These are phyloP conservation scores for Rostratula benghalensis DNA, from an alignment of 2,113 vertebrate species.

Conservation along the genomic window DNA sequence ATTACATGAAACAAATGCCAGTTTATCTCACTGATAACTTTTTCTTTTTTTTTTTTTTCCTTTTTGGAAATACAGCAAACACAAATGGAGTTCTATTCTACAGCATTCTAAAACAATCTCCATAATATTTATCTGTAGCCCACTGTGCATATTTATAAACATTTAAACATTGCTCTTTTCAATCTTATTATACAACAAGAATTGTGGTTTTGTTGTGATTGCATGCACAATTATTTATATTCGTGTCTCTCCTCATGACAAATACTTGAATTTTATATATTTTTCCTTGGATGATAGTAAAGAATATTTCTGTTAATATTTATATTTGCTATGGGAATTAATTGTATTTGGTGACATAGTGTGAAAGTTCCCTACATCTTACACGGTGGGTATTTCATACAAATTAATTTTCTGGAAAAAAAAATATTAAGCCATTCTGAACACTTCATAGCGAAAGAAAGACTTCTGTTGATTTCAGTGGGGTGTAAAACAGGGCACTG, in stretches of 20 bases:
- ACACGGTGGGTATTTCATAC: background rate
- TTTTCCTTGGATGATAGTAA: background rate
- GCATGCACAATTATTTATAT: slow-evolving; percentile 1
- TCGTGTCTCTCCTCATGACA: background rate
- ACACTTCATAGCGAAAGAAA: background rate
- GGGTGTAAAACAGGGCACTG: background rate
- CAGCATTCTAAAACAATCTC: slow-evolving; percentile 2
- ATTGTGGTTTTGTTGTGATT: slow-evolving; percentile 14
- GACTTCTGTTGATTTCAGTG: slow-evolving; percentile 1
- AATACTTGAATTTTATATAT: background rate
- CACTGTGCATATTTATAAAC: slow-evolving; percentile 14
- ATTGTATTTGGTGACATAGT: background rate
- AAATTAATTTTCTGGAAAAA: background rate
- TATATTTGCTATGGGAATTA: background rate
- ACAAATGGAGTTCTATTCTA: slow-evolving; percentile 28
- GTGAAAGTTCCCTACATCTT: background rate
- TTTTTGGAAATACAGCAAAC: slow-evolving; percentile 9
- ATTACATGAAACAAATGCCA: slow-evolving; percentile 9
- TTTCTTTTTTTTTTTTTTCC: background rate
- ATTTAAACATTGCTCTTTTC: background rate
- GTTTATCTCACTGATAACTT: slow-evolving; percentile 30
- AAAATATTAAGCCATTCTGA: background rate
- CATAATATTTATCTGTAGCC: background rate
- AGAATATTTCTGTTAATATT: background rate
- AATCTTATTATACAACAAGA: slow-evolving; percentile 15